phyloP scores from a whole-genome alignment of 2,797 vertebrate species.

The Hirundo rustica region DNA sequence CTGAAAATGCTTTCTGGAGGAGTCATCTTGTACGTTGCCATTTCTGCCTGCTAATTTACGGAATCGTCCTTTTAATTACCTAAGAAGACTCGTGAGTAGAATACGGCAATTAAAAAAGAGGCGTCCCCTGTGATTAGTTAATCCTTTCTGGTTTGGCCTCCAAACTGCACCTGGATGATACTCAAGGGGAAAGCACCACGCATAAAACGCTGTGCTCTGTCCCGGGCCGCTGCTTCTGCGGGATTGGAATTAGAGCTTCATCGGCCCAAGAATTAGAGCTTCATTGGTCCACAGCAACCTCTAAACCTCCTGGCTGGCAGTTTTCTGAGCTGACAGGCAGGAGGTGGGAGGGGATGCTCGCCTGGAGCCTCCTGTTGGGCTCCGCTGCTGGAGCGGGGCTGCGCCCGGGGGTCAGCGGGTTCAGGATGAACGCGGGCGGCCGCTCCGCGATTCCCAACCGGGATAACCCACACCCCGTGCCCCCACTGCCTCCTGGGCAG shows the following conservation, averaged over 20 bases:
- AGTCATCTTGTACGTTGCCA: background rate
- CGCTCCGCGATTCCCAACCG: background rate
- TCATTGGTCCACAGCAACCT: background rate
- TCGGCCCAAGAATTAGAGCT: background rate
- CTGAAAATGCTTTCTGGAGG: background rate
- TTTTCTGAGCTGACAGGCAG: background rate
- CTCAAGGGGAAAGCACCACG: background rate
- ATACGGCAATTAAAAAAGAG: background rate
- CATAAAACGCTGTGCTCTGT: background rate
- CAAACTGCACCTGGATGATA: background rate
- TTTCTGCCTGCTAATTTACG: background rate
- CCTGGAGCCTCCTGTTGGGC: background rate
- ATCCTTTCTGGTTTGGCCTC: background rate
- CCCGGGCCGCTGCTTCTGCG: background rate
- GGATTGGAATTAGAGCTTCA: fast-evolving
- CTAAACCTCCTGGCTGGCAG: background rate
- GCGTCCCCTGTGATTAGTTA: background rate
- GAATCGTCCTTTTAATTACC: background rate
- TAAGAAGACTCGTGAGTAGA: background rate
- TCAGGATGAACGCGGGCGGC: background rate
- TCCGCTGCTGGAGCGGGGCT: background rate
- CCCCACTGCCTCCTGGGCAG: background rate
- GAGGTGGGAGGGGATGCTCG: fast-evolving
- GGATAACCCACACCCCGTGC: background rate
- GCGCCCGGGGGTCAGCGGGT: background rate